These are phyloP conservation scores for Nycticebus coucang DNA, from an alignment of 2,113 vertebrate species.

Conservation along the genomic window DNA sequence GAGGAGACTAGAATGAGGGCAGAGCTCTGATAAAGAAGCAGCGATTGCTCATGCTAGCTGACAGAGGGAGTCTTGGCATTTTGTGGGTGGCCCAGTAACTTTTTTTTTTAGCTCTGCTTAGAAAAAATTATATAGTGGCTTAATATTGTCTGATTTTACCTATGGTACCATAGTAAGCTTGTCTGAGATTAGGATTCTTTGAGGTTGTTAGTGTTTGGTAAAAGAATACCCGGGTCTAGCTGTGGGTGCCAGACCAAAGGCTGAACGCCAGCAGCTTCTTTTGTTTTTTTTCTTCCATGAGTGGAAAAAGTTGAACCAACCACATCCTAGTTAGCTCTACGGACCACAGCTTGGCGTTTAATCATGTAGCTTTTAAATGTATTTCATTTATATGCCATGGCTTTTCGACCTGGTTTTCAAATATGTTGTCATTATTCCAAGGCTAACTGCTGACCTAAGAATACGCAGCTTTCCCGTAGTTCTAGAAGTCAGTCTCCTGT, in stretches of 20 bases:
- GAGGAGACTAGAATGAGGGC: neutral
- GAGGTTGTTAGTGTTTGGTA: neutral
- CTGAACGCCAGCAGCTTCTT: neutral
- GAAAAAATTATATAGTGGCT: neutral
- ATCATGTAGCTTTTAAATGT: conserved; percentile 10
- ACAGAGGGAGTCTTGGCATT: neutral
- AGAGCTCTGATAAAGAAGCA: neutral
- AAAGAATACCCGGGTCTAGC: neutral
- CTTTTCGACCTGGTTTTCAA: conserved; percentile 55
- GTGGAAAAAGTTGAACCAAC: neutral
- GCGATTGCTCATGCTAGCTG: neutral
- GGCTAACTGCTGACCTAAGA: conserved; percentile 57
- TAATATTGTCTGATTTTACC: neutral
- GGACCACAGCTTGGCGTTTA: neutral
- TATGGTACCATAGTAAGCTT: neutral
- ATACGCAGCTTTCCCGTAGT: neutral
- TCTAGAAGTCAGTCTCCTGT: conserved; percentile 13
- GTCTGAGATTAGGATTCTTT: neutral
- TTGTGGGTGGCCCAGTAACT: neutral
- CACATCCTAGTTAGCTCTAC: neutral
- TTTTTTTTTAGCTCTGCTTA: neutral
- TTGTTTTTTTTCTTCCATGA: neutral
- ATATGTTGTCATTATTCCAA: conserved; percentile 52
- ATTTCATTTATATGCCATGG: conserved; percentile 36
- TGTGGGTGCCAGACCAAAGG: neutral